A percentile compares a stretch with the other conserved stretches of the same genome.
Conservation (phyloP, 2,797 vertebrate genomes). For the Sebastes steindachneri region DNA sequence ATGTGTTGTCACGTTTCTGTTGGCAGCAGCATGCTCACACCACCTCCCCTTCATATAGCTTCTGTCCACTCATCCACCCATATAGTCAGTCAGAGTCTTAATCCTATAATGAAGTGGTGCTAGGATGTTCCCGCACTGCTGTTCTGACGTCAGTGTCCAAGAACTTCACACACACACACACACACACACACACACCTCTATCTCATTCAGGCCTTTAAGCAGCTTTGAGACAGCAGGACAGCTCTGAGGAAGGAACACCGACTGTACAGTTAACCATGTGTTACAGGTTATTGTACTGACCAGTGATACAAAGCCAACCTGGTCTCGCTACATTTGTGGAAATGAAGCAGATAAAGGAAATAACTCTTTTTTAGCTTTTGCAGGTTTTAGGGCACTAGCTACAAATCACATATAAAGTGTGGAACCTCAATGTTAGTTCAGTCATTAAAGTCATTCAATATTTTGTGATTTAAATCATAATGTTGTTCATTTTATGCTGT, state of each 20-base stretch:
- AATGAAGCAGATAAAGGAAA: background rate
- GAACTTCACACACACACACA: background rate
- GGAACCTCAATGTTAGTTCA: background rate
- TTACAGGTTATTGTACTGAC: background rate
- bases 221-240: slow-evolving; percentile 40
- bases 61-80: background rate
- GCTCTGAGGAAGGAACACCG: slow-evolving; percentile 1
- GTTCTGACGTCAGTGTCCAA: slow-evolving; percentile 59
- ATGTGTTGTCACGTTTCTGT: background rate
- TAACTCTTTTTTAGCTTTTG: background rate
- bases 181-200: background rate
- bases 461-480: background rate
- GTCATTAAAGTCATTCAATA: background rate
- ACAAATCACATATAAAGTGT: background rate
- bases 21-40: background rate
- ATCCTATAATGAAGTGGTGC: slow-evolving; percentile 74
- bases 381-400: background rate
- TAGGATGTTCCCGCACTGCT: slow-evolving; percentile 75
- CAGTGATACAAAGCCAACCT: background rate
- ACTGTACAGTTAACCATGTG: background rate
- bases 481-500: background rate
- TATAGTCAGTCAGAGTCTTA: slow-evolving; percentile 46
- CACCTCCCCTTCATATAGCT: background rate
- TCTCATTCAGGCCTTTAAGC: slow-evolving; percentile 54
- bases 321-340: background rate